A percentile compares a stretch with the other conserved stretches of the same genome.
Conservation (phyloP, 2,113 vertebrate genomes). For the Diadophis punctatus region DNA sequence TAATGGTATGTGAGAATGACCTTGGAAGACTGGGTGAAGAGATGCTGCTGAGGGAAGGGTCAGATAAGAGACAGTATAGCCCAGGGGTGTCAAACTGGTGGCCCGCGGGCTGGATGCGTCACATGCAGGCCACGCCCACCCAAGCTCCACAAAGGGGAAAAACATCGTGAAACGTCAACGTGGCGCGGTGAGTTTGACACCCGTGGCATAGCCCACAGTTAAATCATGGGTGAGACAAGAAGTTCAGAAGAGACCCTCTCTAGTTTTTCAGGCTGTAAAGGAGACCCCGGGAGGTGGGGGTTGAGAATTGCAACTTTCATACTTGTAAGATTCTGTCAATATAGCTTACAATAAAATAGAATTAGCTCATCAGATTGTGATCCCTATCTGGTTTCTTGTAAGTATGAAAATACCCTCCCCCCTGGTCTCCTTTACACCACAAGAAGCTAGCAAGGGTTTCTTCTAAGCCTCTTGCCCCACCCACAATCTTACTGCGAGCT, state of each 20-base stretch:
- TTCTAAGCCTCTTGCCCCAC: background rate
- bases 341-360: background rate
- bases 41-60: background rate
- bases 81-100: background rate
- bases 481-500: background rate
- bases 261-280: background rate
- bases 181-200: no score
- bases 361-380: background rate
- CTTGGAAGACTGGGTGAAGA: background rate
- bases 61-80: background rate
- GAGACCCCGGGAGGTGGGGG: background rate
- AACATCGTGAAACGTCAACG: fast-evolving
- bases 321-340: background rate
- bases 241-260: background rate
- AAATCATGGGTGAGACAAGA: background rate
- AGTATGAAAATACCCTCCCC: background rate
- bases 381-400: background rate
- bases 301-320: background rate
- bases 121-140: no score
- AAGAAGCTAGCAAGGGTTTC: background rate
- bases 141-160: no score
- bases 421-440: background rate
- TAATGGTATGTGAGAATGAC: background rate
- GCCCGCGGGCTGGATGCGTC: no score
- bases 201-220: background rate